phyloP scores from a whole-genome alignment of 2,113 vertebrate genomes.

The Bujurquina vittata region DNA sequence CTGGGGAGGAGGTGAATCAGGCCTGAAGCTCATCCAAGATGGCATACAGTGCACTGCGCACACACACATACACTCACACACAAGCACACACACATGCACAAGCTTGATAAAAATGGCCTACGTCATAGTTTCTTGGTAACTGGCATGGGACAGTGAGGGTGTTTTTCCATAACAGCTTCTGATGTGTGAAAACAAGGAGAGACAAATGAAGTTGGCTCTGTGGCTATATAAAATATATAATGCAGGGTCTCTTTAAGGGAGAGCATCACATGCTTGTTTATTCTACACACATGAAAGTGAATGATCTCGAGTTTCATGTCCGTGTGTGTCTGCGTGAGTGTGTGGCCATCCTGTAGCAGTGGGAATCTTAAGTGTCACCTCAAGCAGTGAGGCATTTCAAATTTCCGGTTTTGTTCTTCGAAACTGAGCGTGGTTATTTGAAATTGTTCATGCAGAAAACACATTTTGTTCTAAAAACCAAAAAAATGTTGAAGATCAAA shows the following conservation, averaged over 20 bases:
- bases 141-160: neutral
- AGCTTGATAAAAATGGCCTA: neutral
- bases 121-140: constrained; percentile 36
- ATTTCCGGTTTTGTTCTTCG: constrained; percentile 36
- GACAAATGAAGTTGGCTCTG: neutral
- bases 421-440: neutral
- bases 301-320: neutral
- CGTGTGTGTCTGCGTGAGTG: neutral
- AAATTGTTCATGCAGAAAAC: neutral
- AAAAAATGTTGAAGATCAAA: no score
- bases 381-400: constrained; percentile 20
- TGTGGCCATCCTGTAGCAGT: neutral
- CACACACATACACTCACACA: neutral
- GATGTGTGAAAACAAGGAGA: neutral
- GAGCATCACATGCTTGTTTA: neutral
- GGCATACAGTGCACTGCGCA: neutral
- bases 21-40: constrained; percentile 35
- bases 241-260: neutral
- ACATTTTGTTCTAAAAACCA: neutral
- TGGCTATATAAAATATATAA: neutral
- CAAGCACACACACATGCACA: neutral
- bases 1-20: constrained; percentile 45
- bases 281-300: neutral
- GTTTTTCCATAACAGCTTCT: constrained; percentile 34
- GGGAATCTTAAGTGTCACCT: constrained; percentile 46